Evolutionary conservation across 1,140 invertebrate genomes (phyloP), one percentile per base, ranked within the genome.

Genomic region (Neotoxoptera formosana): DNA sequence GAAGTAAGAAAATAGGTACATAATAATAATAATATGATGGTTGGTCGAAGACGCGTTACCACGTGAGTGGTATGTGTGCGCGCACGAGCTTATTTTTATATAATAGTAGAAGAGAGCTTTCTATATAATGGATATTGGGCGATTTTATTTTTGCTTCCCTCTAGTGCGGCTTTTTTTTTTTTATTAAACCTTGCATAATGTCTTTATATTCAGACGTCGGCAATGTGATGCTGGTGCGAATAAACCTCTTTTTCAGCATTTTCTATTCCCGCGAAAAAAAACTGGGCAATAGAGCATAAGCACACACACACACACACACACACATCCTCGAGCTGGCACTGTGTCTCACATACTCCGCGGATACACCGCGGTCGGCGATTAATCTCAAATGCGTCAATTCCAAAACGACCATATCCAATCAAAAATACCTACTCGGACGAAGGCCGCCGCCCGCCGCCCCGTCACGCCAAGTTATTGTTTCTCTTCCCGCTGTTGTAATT

Each of bases 351-450:
- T 45, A 91, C 56, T 76, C n/a, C n/a, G n/a, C 36, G 30, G 7
- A 20, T 76, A 9, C 21, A 23, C n/a, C n/a, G n/a, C 25, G 8
- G 45, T 30, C 30, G 7, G 14, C 30, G 90, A 91, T 91, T 91
- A 91, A 91, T 91, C 90, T 76, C 21, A 76, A 91, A 48, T 23
- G 60, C 60, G 90, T 76, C 60, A 76, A 81, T 91, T 67, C 60
- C 56, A 48, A 91, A 67, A 91, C 20, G 17, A 34, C 30, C 25
- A 25, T 60, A 36, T 36, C 56, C 88, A 20, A 90, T 90, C 53
- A 90, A 60, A 90, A 90, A 51, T 41, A 41, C 41, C 41, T 36
- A 90, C 34, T 53, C 34, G 34, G n/a, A n/a, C 60, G 9, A 4
- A 67, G 60, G 60, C n/a, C 47, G 48, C 34, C 34, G 8, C 34